These are phyloP conservation scores for Acanthurus tractus DNA, from an alignment of 2,797 vertebrate species.

Conservation along the genomic window DNA sequence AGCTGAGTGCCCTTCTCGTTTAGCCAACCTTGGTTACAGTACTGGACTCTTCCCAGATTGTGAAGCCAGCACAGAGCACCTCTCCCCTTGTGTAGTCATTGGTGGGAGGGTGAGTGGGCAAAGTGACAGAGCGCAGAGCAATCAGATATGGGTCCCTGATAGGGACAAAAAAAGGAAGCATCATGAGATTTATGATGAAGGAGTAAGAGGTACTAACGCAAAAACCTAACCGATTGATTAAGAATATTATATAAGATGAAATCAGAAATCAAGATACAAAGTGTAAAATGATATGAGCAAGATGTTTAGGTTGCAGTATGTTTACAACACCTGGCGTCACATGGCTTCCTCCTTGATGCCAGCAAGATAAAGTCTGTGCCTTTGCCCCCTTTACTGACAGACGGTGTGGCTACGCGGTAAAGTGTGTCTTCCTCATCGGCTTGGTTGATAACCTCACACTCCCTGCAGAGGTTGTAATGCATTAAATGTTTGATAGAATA, in stretches of 20 bases:
- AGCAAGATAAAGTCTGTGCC: constrained; percentile 93
- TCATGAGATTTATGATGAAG: constrained; percentile 29
- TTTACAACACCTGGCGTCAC: constrained; percentile 87
- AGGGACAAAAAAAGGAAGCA: constrained; percentile 34
- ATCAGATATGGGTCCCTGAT: constrained; percentile 94
- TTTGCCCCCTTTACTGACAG: constrained; percentile 83
- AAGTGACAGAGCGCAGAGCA: constrained; percentile 92
- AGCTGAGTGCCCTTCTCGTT: constrained; percentile 24
- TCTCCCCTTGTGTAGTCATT: constrained; percentile 89
- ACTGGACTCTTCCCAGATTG: constrained; percentile 89
- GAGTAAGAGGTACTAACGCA: constrained; percentile 5
- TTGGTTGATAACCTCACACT: constrained; percentile 90
- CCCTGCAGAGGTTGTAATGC: constrained; percentile 77
- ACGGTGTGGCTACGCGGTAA: constrained; percentile 90
- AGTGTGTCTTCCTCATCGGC: constrained; percentile 93
- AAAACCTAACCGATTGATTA: constrained; percentile 2
- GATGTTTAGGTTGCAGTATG: neutral
- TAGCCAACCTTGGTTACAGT: constrained; percentile 88
- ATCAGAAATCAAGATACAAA: constrained; percentile 16
- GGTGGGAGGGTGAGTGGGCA: constrained; percentile 88
- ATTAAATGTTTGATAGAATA: neutral
- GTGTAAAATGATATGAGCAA: neutral
- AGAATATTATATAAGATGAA: neutral
- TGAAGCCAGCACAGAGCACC: constrained; percentile 95
- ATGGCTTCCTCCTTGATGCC: constrained; percentile 92